Conservation (phyloP, 2,888 invertebrate species). For the Rotaria socialis region DNA sequence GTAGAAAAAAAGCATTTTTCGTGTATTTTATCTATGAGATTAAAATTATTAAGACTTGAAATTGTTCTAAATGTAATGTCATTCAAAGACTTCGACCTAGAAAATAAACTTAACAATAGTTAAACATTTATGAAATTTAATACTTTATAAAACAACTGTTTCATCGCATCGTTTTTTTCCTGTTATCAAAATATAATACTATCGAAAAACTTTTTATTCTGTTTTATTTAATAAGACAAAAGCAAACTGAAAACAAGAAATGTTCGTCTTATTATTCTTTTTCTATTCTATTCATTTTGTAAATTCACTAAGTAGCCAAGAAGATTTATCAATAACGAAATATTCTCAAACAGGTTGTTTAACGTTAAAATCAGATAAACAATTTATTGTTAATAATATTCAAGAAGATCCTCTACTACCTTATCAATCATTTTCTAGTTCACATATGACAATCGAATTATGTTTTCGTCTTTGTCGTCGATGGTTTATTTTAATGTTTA, state of each 20-base stretch:
- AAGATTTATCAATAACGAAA: background rate
- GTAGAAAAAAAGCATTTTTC: too few relatives aligned
- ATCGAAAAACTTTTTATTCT: background rate
- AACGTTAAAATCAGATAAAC: background rate
- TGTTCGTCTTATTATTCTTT: background rate
- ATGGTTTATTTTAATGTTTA: background rate
- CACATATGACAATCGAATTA: background rate
- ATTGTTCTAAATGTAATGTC: too few relatives aligned
- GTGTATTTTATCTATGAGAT: too few relatives aligned
- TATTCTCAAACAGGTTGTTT: background rate
- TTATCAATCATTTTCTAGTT: constrained; percentile 17
- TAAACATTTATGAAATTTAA: background rate
- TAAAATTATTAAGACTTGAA: too few relatives aligned
- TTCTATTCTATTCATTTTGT: background rate
- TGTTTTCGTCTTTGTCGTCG: constrained; percentile 34
- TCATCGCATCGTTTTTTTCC: background rate
- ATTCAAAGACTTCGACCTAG: too few relatives aligned
- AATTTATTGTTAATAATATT: background rate
- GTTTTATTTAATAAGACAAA: background rate
- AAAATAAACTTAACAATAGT: too few relatives aligned
- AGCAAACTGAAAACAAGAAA: background rate
- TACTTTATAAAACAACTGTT: background rate
- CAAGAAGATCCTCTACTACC: background rate
- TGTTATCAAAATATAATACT: background rate
- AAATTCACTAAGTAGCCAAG: background rate